These are phyloP conservation scores for Parambassis ranga DNA, from an alignment of 2,797 vertebrate species.

Conservation along the genomic window DNA sequence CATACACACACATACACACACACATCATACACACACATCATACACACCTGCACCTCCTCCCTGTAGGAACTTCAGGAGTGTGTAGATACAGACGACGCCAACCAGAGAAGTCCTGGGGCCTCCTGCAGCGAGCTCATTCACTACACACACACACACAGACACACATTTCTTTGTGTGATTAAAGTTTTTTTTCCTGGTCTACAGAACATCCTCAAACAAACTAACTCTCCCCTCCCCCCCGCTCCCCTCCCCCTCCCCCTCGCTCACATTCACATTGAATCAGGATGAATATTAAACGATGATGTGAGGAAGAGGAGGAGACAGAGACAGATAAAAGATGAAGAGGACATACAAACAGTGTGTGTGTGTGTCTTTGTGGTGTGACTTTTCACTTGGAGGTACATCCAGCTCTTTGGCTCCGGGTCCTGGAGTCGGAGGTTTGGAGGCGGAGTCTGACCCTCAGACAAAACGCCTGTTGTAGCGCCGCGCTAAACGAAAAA, in stretches of 20 bases:
- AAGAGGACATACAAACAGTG: no score
- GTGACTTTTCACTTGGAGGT: slow-evolving; percentile 28
- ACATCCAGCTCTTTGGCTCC: slow-evolving; percentile 45
- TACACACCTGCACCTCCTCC: slow-evolving; percentile 89
- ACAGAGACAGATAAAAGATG: no score
- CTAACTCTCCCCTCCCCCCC: no score
- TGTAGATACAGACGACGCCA: slow-evolving; percentile 83
- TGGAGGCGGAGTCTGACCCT: slow-evolving; percentile 49
- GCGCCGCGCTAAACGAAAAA: slow-evolving; percentile 74
- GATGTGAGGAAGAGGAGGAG: neutral
- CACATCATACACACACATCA: slow-evolving; percentile 11
- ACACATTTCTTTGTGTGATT: no score
- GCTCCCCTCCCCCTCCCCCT: no score
- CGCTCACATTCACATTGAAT: slow-evolving; percentile 52
- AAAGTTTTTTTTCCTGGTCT: no score
- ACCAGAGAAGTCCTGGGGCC: slow-evolving; percentile 80
- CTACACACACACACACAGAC: slow-evolving; percentile 57
- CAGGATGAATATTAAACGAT: slow-evolving; percentile 5
- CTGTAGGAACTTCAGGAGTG: slow-evolving; percentile 89
- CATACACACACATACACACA: slow-evolving; percentile 70
- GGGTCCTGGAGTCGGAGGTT: slow-evolving; percentile 37
- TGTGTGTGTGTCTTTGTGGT: slow-evolving; percentile 23
- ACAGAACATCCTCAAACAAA: no score
- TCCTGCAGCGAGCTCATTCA: slow-evolving; percentile 83
- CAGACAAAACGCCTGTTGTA: slow-evolving; percentile 77